A percentile compares a stretch with the other conserved stretches of the same genome.
phyloP scores from a whole-genome alignment of 2,888 invertebrate species.

The Drosophila emarginata region DNA sequence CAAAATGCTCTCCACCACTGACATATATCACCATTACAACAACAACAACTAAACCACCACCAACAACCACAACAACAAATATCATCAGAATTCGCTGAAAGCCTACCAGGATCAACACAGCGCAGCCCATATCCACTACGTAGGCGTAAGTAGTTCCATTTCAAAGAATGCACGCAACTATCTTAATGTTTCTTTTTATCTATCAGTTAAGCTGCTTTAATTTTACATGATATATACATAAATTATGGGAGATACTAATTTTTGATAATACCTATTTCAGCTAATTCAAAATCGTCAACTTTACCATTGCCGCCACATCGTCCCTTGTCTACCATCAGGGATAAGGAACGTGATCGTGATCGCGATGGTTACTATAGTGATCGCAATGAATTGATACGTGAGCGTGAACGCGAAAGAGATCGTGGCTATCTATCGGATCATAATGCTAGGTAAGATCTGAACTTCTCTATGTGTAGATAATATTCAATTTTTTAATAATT shows the following conservation, averaged over 20 bases:
- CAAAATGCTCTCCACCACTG: constrained; percentile 44
- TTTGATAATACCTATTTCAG: constrained; percentile 72
- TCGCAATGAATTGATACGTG: constrained; percentile 91
- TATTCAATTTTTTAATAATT: neutral
- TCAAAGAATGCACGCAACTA: constrained; percentile 48
- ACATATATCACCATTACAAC: constrained; percentile 38
- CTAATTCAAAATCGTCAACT: constrained; percentile 92
- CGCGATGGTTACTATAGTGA: constrained; percentile 95
- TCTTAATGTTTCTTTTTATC: constrained; percentile 21
- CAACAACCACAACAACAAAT: constrained; percentile 48
- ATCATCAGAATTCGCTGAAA: constrained; percentile 91
- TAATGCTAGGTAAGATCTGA: constrained; percentile 85
- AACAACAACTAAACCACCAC: constrained; percentile 25
- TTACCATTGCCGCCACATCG: constrained; percentile 90
- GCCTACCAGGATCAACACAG: constrained; percentile 91
- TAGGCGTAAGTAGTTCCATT: constrained; percentile 88
- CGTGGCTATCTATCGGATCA: constrained; percentile 91
- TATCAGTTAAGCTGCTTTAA: constrained; percentile 19
- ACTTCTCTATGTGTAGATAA: too few species aligned
- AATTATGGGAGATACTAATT: neutral
- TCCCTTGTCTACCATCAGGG: constrained; percentile 83
- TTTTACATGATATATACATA: neutral
- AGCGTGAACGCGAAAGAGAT: constrained; percentile 89
- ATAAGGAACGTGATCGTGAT: constrained; percentile 86
- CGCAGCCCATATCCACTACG: constrained; percentile 93